Base-by-base conservation (phyloP, 1,140 invertebrate genomes). In the Cheumatopsyche charites region DNA sequence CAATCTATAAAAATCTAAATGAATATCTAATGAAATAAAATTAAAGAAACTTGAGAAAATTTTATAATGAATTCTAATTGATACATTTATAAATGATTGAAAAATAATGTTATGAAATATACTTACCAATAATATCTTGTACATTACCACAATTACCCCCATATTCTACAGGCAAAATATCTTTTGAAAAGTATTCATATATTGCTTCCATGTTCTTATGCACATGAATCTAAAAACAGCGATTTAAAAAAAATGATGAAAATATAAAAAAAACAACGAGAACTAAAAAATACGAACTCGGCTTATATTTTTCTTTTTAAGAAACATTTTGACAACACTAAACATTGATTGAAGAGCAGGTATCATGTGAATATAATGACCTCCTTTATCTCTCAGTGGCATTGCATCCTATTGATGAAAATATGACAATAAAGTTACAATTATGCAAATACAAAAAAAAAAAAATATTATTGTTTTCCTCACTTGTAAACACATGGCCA, bases 121-220 rank as follows among this genome's bases (percentile, higher is more conserved):
- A n/a, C 13, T 42, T 23, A 82, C 82, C 80, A 71, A 75, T 78
- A 36, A 83, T 71, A 61, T 84, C 82, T 26, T 81, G 76, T 19
- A 87, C 65, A 0, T 80, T 77, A 15, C 82, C 82, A 65, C 82
- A 82, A 15, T 83, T 80, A 0, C 88, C 87, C 0, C 87, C 87
- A 63, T 87, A 87, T 70, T 89, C 87, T 29, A 78, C 76, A 0
- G 88, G 87, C 12, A 88, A 70, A 69, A 86, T 81, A 62, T 82
- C 76, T 73, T 82, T 82, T 0, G 86, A 83, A 55, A 88, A 79
- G 67, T 77, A 67, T 45, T 85, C 77, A 65, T 84, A 83, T 13
- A 88, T 75, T 0, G 75, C 75, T 11, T 84, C 81, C 72, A 83
- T 82, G 73, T 86, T 81, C 58, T 82, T 85, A 71, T 88, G 84